Base-by-base conservation (phyloP, 2,797 vertebrate species). In the Eurystomus glaucurus region DNA sequence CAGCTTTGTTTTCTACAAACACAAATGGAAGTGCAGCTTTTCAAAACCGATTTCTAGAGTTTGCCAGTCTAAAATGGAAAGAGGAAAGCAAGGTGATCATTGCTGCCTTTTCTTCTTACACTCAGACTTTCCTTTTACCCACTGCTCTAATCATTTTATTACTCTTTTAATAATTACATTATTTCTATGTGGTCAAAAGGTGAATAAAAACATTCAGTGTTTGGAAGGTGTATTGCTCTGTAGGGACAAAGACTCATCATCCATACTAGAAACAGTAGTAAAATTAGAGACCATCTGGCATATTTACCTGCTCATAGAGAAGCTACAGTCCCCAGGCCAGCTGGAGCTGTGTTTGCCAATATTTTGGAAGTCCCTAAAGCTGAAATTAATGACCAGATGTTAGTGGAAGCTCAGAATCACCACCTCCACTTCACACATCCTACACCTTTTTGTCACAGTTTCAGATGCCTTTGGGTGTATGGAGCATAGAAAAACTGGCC, bases 241-340 rank as follows among this genome's bases (percentile, higher is more conserved):
- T n/a, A 39, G 96, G 91, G 97, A 95, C 35, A 62, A 71, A 75
- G 74, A 66, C 88, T 96, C 88, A 95, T 95, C 83, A 95, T 93
- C 95, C 92, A 69, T 88, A 95, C 74, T 61, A 95, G 97, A 82
- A 97, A 96, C 95, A 97, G 97, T 76, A 96, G 93, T 97, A 97
- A 97, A 97, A 97, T 95, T 88, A 94, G 85, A 94, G 93, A 96
- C 97, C 97, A 98, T 98, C 97, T 97, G 97, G 96, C 83, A 72
- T 76, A 54, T 97, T 97, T 98, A 97, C 97, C 97, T 97, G 93
- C 87, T 97, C 86, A 81, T 78, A 54, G 86, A 96, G 93, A 94
- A 97, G 92, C 75, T 92, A 82, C 31, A 11, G 72, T 81, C 92
- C 86, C 93, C 75, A 55, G 75, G 89, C 96, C 96, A 98, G 97